These are phyloP conservation scores for Hipparchia semele DNA, from an alignment of 2,888 invertebrate species.

Conservation along the genomic window DNA sequence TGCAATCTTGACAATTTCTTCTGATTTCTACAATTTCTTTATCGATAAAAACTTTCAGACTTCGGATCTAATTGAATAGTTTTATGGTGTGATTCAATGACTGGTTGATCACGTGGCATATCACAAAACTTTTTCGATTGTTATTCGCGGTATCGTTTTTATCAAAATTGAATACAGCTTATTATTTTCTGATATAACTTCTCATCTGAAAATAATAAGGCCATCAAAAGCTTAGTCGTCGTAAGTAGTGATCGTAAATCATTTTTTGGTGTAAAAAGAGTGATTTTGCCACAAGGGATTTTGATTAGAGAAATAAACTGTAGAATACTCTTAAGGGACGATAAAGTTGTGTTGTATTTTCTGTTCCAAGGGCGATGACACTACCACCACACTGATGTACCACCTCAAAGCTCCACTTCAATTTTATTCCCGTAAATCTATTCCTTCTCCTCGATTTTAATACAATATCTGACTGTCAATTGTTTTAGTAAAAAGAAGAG, in stretches of 20 bases:
- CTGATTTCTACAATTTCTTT: slow-evolving; percentile 1
- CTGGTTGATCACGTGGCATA: slow-evolving; percentile 41
- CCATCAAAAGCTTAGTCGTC: neutral
- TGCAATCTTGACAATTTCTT: neutral
- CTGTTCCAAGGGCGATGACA: slow-evolving; percentile 67
- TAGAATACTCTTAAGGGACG: slow-evolving; percentile 32
- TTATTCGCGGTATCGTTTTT: slow-evolving; percentile 1
- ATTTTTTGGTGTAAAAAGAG: slow-evolving; percentile 7
- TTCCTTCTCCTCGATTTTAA: slow-evolving; percentile 15
- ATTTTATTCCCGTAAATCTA: slow-evolving; percentile 27
- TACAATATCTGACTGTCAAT: neutral
- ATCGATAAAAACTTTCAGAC: slow-evolving; percentile 5
- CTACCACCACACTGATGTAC: slow-evolving; percentile 43
- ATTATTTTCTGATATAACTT: neutral
- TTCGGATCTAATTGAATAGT: slow-evolving; percentile 15
- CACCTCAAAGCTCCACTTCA: slow-evolving; percentile 41
- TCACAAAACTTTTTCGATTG: slow-evolving; percentile 30
- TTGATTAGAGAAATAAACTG: slow-evolving; percentile 35
- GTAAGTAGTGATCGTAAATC: neutral
- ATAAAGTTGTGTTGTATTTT: slow-evolving; percentile 68
- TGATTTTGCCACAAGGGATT: slow-evolving; percentile 51
- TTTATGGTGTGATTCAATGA: slow-evolving; percentile 40
- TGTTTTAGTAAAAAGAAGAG: slow-evolving; percentile 9
- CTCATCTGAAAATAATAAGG: neutral
- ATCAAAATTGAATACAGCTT: neutral